These are phyloP conservation scores for Caenorhabditis parvicauda DNA, from an alignment of 2,888 invertebrate species.

Conservation along the genomic window DNA sequence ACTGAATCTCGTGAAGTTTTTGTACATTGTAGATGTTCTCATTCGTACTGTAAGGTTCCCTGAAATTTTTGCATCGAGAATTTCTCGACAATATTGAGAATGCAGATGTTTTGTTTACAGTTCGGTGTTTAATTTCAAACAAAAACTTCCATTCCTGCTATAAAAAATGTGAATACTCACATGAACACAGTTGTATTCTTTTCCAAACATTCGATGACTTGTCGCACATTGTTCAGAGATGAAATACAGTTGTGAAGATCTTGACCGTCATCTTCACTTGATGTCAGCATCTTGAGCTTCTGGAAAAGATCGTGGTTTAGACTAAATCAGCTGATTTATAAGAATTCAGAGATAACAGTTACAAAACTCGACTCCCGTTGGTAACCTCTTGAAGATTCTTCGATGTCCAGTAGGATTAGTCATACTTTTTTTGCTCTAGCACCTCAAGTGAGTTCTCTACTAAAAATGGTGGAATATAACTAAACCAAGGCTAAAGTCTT, in stretches of 20 bases:
- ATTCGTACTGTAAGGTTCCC: constrained; percentile 29
- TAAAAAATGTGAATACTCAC: neutral
- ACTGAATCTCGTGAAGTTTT: constrained; percentile 46
- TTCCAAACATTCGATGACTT: constrained; percentile 19
- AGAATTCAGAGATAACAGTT: neutral
- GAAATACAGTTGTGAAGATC: constrained; percentile 42
- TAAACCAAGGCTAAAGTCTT: no score
- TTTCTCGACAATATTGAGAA: neutral
- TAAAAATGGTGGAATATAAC: no score
- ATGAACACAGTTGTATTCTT: constrained; percentile 15
- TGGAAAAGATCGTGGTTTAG: constrained; percentile 13
- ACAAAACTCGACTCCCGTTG: no score
- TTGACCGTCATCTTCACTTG: constrained; percentile 42
- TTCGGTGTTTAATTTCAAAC: neutral
- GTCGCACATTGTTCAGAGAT: constrained; percentile 20
- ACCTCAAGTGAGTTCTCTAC: no score
- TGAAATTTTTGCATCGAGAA: constrained; percentile 3
- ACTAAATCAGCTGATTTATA: neutral
- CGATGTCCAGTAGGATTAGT: neutral
- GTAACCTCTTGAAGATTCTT: no score
- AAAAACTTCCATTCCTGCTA: neutral
- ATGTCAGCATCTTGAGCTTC: constrained; percentile 34
- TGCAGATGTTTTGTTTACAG: neutral
- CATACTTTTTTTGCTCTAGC: constrained; percentile 4
- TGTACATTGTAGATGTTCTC: constrained; percentile 40